phyloP scores from a whole-genome alignment of 2,888 invertebrate species.

The Lingula anatina region DNA sequence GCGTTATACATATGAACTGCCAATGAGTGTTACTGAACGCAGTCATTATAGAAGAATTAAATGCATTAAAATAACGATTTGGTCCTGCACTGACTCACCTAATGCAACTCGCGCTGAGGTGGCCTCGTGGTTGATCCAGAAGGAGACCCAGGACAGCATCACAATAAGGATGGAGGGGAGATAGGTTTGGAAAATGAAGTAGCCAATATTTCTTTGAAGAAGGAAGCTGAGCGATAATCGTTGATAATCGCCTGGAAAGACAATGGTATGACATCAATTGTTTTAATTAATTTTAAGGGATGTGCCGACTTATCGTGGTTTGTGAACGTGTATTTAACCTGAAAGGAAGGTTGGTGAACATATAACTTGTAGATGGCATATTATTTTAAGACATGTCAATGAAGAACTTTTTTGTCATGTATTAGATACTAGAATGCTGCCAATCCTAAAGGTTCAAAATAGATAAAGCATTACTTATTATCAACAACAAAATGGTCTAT shows the following conservation, averaged over 20 bases:
- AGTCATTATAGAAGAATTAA: neutral
- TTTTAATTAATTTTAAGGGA: neutral
- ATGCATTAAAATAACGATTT: neutral
- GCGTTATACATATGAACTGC: neutral
- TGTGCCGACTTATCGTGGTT: no score
- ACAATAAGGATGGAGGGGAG: conserved; percentile 94
- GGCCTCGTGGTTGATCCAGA: conserved; percentile 98
- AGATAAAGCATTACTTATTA: no score
- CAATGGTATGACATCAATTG: neutral
- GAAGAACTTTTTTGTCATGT: no score
- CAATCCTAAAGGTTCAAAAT: no score
- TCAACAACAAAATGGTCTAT: no score
- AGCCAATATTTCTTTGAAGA: conserved; percentile 90
- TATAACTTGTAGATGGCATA: no score
- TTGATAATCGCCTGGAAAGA: conserved; percentile 67
- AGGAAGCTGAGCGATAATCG: conserved; percentile 89
- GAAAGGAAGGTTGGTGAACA: no score
- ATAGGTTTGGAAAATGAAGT: conserved; percentile 97
- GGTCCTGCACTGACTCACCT: conserved; percentile 58
- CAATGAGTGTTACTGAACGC: neutral
- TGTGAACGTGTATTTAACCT: neutral
- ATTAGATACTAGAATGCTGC: no score
- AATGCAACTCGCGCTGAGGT: conserved; percentile 94
- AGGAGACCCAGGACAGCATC: conserved; percentile 97
- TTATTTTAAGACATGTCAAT: no score